phyloP scores from a whole-genome alignment of 1,140 invertebrate species.

The Sinonovacula constricta region DNA sequence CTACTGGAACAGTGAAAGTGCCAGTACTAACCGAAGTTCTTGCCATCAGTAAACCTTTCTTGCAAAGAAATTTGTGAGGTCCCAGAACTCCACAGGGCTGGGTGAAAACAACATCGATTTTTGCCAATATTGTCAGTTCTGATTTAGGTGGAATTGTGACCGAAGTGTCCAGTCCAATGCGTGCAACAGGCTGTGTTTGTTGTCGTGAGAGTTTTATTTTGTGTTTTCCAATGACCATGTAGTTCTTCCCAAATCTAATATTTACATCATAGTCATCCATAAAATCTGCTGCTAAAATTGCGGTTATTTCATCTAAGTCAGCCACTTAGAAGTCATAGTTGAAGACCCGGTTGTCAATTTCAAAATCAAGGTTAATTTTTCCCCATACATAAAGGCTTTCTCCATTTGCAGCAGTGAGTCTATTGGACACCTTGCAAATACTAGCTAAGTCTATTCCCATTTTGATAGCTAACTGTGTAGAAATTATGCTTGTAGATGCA shows the following conservation, averaged over 20 bases:
- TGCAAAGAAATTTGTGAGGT: slow-evolving; percentile 17
- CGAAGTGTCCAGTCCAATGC: neutral
- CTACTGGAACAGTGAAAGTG: neutral
- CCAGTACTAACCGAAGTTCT: slow-evolving; percentile 13
- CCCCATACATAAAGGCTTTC: slow-evolving; percentile 7
- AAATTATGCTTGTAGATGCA: slow-evolving; percentile 13
- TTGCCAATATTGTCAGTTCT: slow-evolving; percentile 23
- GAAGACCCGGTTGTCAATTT: neutral
- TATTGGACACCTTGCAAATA: neutral
- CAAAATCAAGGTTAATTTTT: neutral
- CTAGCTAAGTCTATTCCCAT: slow-evolving; percentile 5
- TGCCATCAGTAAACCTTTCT: slow-evolving; percentile 26
- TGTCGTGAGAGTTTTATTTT: neutral
- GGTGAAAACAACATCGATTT: slow-evolving; percentile 9
- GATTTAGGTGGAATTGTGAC: slow-evolving; percentile 17
- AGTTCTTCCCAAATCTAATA: neutral
- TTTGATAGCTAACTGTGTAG: neutral
- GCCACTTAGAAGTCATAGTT: slow-evolving; percentile 19
- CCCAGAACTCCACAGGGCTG: slow-evolving; percentile 9
- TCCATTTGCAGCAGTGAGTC: slow-evolving; percentile 19
- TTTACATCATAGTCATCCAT: neutral
- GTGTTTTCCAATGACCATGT: neutral
- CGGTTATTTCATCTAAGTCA: neutral
- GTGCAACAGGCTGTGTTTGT: neutral
- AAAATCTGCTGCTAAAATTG: neutral